Evolutionary conservation across 2,113 vertebrate genomes (phyloP), one percentile per base, ranked within the genome.

Genomic region (Alligator sinensis): DNA sequence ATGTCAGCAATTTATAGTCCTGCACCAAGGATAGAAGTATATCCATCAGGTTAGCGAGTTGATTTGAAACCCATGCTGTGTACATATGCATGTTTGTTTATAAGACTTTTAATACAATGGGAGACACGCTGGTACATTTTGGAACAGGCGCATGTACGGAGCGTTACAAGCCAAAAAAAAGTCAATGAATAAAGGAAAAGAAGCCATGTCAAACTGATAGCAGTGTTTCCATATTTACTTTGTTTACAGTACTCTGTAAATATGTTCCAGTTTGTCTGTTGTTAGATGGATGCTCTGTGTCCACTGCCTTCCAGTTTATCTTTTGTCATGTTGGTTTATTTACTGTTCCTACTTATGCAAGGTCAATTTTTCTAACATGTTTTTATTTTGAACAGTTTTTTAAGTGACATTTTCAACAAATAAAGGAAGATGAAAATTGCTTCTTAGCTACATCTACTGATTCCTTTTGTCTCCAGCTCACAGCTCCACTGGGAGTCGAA

Each of bases 361-460:
- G 95, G 89, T 97, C 96, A 94, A 92, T 96, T 97, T 98, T 98
- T 98, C 97, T 98, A 98, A 98, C 97, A 95, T 94, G 97, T 97
- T 98, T 98, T 98, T 97, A 98, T 98, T 98, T 98, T 96, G 92
- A 96, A 97, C 88, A 97, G 89, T 98, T 97, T 98, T 98, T 98
- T 96, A 98, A 98, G 96, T 92, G 96, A 98, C 96, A 97, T 98
- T 98, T 98, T 98, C 97, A 97, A 98, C 97, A 98, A 98, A 98
- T 97, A 97, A 97, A 97, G 89, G 83, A 97, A 78, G 95, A 97
- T 95, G 86, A 97, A 91, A 95, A 60, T 96, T 0, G 2, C 95
- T 97, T 98, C 80, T 84, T 88, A 93, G 92, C 78, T 77, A 70
- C 95, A 21, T 11, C 79, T 93, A 82, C 89, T 90, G 86, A 94